Conservation (phyloP, 2,888 invertebrate species). For the Furcula furcula region DNA sequence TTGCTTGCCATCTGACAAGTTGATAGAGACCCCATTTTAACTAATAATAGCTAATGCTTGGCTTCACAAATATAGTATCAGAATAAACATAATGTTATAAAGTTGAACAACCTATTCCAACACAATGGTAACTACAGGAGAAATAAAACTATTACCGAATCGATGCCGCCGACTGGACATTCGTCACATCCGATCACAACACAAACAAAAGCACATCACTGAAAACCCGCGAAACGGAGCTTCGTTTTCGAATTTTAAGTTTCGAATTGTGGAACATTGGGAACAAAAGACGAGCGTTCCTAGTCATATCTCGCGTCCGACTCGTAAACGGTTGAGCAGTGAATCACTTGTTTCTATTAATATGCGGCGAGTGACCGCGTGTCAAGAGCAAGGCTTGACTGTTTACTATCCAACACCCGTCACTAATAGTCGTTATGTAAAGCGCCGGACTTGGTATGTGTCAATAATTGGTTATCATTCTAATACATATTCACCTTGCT, state of each 20-base stretch:
- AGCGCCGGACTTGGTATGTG: constrained; percentile 23
- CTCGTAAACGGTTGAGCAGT: constrained; percentile 61
- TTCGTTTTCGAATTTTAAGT: constrained; percentile 27
- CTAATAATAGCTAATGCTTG: too few relatives aligned
- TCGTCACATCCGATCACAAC: constrained; percentile 35
- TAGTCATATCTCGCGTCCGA: constrained; percentile 64
- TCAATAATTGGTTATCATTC: constrained; percentile 3
- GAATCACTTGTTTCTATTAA: constrained; percentile 77
- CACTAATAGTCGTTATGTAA: constrained; percentile 52
- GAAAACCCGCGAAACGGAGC: constrained; percentile 31
- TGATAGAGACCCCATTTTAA: too few relatives aligned
- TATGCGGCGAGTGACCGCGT: constrained; percentile 77
- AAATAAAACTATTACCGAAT: constrained; percentile 36
- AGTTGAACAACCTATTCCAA: too few relatives aligned
- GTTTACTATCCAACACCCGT: constrained; percentile 33
- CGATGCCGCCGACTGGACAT: constrained; percentile 52
- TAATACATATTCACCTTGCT: too few relatives aligned
- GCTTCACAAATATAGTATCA: too few relatives aligned
- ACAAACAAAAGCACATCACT: constrained; percentile 42
- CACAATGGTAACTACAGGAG: too few relatives aligned
- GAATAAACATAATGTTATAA: too few relatives aligned
- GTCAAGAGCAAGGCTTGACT: constrained; percentile 74
- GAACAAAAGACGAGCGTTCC: constrained; percentile 46
- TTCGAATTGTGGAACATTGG: constrained; percentile 25
- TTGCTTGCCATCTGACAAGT: too few relatives aligned